Conservation (phyloP, 2,797 vertebrate species). For the Oryzias dopingdopingensis region DNA sequence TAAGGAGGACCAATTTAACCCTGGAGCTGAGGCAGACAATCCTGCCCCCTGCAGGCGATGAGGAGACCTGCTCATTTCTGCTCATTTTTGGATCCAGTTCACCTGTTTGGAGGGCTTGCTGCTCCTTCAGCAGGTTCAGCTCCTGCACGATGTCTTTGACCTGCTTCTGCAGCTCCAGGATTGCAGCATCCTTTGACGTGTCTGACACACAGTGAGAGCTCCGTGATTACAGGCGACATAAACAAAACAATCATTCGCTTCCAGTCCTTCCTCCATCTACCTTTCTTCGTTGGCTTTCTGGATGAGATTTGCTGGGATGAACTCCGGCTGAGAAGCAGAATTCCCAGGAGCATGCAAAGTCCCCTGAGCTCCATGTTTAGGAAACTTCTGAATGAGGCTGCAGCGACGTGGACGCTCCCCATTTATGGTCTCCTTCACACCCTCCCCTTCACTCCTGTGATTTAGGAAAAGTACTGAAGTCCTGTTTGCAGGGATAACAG, state of each 20-base stretch:
- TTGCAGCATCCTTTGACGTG: constrained; percentile 67
- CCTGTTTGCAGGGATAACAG: constrained; percentile 54
- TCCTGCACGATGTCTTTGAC: constrained; percentile 85
- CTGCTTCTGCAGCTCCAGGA: constrained; percentile 83
- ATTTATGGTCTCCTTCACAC: constrained; percentile 58
- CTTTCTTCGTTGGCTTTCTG: constrained; percentile 77
- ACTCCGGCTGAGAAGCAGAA: constrained; percentile 75
- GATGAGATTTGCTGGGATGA: constrained; percentile 68
- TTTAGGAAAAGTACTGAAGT: constrained; percentile 50
- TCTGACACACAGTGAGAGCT: constrained; percentile 26
- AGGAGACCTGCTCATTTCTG: too few relatives aligned
- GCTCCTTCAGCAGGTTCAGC: constrained; percentile 87
- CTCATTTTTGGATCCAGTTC: constrained; percentile 3
- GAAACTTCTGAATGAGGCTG: constrained; percentile 41
- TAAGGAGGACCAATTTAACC: too few relatives aligned
- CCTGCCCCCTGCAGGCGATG: too few relatives aligned
- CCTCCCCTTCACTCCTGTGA: constrained; percentile 37
- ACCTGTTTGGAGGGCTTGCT: constrained; percentile 91
- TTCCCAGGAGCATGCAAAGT: constrained; percentile 77
- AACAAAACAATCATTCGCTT: background rate
- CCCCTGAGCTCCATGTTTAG: constrained; percentile 78
- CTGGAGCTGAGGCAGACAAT: too few relatives aligned
- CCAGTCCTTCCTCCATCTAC: constrained; percentile 59
- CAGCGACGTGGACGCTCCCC: constrained; percentile 35
- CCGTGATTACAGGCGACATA: background rate